A percentile compares a stretch with the other conserved stretches of the same genome.
Conservation (phyloP, 2,888 invertebrate genomes). For the Rugalucina vietnamica region DNA sequence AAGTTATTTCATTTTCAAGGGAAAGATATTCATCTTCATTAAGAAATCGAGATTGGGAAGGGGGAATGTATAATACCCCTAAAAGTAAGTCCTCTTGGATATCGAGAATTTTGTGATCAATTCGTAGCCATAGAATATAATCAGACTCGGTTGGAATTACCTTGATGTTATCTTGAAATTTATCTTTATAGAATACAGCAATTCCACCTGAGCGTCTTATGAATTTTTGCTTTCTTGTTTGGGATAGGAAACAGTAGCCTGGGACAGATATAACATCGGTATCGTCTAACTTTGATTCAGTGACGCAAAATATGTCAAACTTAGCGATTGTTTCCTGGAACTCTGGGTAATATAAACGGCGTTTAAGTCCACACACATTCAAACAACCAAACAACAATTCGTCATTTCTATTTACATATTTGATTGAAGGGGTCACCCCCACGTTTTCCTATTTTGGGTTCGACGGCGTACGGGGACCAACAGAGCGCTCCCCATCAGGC, state of each 20-base stretch:
- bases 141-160: neutral
- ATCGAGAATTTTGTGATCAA: neutral
- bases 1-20: neutral
- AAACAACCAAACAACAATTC: neutral
- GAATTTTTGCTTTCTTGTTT: neutral
- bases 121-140: conserved; percentile 1
- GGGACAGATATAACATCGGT: conserved; percentile 1
- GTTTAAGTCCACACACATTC: neutral
- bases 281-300: neutral
- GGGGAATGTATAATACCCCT: neutral
- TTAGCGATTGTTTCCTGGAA: neutral
- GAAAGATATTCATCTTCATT: neutral
- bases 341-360: neutral
- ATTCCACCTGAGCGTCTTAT: neutral
- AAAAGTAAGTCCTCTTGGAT: neutral
- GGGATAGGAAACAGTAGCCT: neutral
- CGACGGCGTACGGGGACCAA: neutral
- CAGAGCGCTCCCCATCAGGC: no score
- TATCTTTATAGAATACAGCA: neutral
- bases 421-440: neutral
- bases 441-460: neutral
- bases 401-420: neutral
- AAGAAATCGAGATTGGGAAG: neutral
- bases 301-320: neutral
- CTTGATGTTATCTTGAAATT: neutral